Conservation (phyloP, 2,888 invertebrate species). For the Agriotes lineatus region DNA sequence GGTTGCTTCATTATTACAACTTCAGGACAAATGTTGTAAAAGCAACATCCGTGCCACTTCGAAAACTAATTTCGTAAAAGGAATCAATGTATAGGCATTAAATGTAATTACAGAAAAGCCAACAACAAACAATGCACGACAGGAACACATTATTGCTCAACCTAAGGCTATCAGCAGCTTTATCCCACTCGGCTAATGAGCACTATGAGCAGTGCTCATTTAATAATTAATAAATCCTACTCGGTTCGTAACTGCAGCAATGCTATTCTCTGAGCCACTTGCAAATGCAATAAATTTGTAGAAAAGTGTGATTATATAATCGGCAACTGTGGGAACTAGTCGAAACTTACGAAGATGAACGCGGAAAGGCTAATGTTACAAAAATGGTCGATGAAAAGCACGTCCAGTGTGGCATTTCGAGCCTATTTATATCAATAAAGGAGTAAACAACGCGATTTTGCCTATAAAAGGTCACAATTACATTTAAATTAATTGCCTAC, state of each 20-base stretch:
- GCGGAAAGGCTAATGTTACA: not conserved
- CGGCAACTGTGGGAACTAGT: not conserved
- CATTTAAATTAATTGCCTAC: not conserved
- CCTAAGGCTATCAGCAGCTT: not conserved
- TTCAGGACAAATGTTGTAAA: no score
- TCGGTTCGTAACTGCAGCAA: not conserved
- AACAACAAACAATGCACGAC: no score
- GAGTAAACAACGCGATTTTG: not conserved
- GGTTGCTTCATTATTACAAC: no score
- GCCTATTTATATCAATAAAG: not conserved
- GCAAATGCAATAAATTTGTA: no score
- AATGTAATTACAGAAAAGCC: no score
- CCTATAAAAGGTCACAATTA: slow-evolving; percentile 7
- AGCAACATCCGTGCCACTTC: no score
- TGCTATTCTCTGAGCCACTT: no score
- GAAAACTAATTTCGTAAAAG: no score
- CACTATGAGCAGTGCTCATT: no score
- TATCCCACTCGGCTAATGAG: not conserved
- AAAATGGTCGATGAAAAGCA: not conserved
- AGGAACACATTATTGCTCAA: not conserved
- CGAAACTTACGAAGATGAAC: slow-evolving; percentile 2
- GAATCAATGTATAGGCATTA: no score
- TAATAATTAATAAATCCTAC: not conserved
- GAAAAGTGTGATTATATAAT: not conserved
- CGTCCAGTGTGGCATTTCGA: not conserved